Evolutionary conservation across 2,888 invertebrate genomes (phyloP), one percentile per base, ranked within the genome.

Genomic region (Brachypalpus laphriformis): DNA sequence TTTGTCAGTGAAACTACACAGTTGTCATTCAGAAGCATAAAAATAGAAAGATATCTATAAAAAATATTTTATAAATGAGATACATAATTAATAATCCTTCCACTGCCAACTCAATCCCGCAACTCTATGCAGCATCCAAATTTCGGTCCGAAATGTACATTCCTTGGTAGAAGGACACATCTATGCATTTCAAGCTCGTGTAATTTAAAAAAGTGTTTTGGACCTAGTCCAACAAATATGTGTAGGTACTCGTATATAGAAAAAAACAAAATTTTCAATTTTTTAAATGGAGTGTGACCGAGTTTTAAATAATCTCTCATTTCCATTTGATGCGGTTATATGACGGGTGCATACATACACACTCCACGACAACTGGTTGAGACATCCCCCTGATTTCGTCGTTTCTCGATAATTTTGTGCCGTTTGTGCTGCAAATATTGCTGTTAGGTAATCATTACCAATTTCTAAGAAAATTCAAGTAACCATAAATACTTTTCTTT

Each of bases 251-350:
- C 25, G 22, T 7, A 37, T 40, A 34, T 8, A 63, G 9, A 18
- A 45, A 28, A n/a, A 18, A 45, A 45, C 1, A 63, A 28, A 22
- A 25, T 9, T 63, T 63, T 28, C 45, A 63, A 63, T 63, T 47
- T 28, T 18, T 31, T 31, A 45, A 63, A 45, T 63, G 31, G 63
- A 14, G 11, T 63, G 25, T 28, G 25, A 47, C 28, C 16, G 45
- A 28, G 18, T 45, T 63, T 28, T 28, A 54, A 28, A 54, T 28
- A 28, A 28, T 54, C 28, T 28, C 2, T 28, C 6, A 28, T 51
- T 51, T 22, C 25, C 25, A 11, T 51, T 28, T 7, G 14, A 54
- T n/a, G 28, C 9, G 54, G 14, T 54, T 2, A 7, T 28, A 14
- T 54, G 28, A 28, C 28, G 16, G 14, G n/a, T n/a, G n/a, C n/a